A percentile compares a stretch with the other conserved stretches of the same genome.
phyloP scores from a whole-genome alignment of 92 coral and sea anemone genomes.

The Zoanthus gigantus region DNA sequence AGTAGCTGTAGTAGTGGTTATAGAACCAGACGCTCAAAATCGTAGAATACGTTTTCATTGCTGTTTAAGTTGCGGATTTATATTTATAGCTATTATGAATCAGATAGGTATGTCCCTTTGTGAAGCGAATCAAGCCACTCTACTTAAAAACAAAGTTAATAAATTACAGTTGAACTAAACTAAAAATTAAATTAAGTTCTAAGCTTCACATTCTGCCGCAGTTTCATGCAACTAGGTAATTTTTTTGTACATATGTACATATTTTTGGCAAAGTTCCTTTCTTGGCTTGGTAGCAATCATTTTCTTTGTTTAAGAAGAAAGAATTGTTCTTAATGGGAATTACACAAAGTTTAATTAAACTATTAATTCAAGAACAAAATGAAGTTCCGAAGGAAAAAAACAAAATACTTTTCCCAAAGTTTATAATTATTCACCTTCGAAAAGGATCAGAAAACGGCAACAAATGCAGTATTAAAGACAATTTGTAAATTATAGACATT shows the following conservation, averaged over 20 bases:
- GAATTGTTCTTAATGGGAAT: neutral
- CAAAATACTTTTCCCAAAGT: too few relatives aligned
- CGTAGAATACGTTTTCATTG: constrained; percentile 24
- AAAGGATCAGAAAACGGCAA: neutral
- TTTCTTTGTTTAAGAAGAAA: neutral
- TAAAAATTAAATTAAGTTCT: neutral
- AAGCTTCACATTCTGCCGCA: neutral
- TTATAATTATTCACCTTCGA: too few relatives aligned
- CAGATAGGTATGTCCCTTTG: neutral
- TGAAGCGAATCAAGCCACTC: neutral
- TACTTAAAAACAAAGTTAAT: neutral
- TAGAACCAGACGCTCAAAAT: constrained; percentile 62
- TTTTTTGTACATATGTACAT: constrained; percentile 39
- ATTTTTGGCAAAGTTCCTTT: neutral
- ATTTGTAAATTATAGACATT: constrained; percentile 23
- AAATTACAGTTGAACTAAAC: neutral
- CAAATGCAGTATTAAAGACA: neutral
- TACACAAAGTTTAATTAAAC: neutral
- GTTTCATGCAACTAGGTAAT: constrained; percentile 6
- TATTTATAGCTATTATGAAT: constrained; percentile 24
- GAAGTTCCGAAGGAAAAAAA: neutral
- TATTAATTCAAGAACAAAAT: neutral
- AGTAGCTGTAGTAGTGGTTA: constrained; percentile 82
- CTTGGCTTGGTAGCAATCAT: neutral
- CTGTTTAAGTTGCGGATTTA: neutral